Base-by-base conservation (phyloP, 2,113 vertebrate genomes). In the Gallinago jamesoni region DNA sequence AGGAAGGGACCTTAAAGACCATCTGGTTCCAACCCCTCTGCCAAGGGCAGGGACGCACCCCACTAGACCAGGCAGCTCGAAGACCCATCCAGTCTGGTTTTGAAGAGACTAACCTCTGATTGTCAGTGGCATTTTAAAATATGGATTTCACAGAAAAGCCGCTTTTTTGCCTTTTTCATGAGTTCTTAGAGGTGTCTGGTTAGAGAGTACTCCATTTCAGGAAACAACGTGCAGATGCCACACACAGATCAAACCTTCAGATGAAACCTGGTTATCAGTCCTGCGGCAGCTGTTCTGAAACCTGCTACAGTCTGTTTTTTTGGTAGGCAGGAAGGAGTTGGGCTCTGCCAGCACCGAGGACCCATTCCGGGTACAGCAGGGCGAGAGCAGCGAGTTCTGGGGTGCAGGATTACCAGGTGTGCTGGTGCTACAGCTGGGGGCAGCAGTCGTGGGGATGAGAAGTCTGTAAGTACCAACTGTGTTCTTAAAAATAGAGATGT, bases 401-500 rank as follows among this genome's bases (percentile, higher is more conserved):
- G 25, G 45, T 62, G 35, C 59, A 11, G 68, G 33, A 75, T 28
- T 25, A 35, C 27, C 16, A 6, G 4, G 8, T 9, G 47, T 20
- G 6, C 62, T 33, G 23, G 25, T 60, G 81, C 68, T 84, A 2
- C 33, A 1, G n/a, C 70, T 35, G 47, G 57, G 10, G 0, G 17
- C 75, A 52, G 75, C 90, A 47, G 27, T 69, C 28, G 55, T 30
- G 68, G 43, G 41, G 33, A 68, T 45, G 89, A 80, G 72, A 69
- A 55, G 87, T 47, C 59, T 73, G 62, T 68, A 78, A 78, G 77
- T 70, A 33, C 87, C 56, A 78, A n/a, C 76, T 27, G 50, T 5
- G 7, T 66, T 83, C 79, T 75, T 94, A 90, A 94, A 95, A 96
- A 94, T 78, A 90, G 80, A 93, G 64, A 74, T 67, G 68, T 77